A percentile compares a stretch with the other conserved stretches of the same genome.
phyloP scores from a whole-genome alignment of 2,888 invertebrate species.

The Hydriomena furcata region DNA sequence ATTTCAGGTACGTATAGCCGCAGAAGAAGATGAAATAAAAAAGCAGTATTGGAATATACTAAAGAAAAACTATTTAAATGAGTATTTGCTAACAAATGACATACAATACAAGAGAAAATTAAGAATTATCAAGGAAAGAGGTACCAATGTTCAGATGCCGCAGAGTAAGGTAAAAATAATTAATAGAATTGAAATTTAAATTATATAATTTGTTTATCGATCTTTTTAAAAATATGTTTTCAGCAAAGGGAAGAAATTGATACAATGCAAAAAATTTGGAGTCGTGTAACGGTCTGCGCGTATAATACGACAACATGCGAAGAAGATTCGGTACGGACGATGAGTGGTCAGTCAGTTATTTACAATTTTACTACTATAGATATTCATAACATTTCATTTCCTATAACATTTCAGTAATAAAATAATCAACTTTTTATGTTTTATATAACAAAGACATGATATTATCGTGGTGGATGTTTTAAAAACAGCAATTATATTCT shows the following conservation, averaged over 20 bases:
- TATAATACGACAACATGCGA: constrained; percentile 59
- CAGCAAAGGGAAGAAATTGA: constrained; percentile 78
- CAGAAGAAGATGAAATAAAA: constrained; percentile 76
- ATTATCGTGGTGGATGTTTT: constrained; percentile 6
- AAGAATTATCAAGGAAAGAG: constrained; percentile 71
- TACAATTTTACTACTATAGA: constrained; percentile 1
- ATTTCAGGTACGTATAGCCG: constrained; percentile 63
- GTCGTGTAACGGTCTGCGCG: constrained; percentile 69
- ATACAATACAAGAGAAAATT: constrained; percentile 61
- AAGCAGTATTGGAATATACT: constrained; percentile 73
- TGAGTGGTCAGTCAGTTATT: constrained; percentile 62
- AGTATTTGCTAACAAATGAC: constrained; percentile 47
- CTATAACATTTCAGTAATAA: not conserved
- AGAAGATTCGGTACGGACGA: constrained; percentile 65
- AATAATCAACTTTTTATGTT: not conserved
- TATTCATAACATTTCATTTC: not conserved
- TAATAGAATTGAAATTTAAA: no score
- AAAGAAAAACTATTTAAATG: constrained; percentile 64
- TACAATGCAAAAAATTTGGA: constrained; percentile 77
- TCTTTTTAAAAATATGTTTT: constrained; percentile 21
- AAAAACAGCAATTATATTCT: not conserved
- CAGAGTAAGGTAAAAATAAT: constrained; percentile 64
- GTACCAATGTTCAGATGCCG: constrained; percentile 74
- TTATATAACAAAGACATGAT: not conserved
- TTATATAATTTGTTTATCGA: no score